phyloP scores from a whole-genome alignment of 2,888 invertebrate genomes.

The Listrodromus nycthemerus region DNA sequence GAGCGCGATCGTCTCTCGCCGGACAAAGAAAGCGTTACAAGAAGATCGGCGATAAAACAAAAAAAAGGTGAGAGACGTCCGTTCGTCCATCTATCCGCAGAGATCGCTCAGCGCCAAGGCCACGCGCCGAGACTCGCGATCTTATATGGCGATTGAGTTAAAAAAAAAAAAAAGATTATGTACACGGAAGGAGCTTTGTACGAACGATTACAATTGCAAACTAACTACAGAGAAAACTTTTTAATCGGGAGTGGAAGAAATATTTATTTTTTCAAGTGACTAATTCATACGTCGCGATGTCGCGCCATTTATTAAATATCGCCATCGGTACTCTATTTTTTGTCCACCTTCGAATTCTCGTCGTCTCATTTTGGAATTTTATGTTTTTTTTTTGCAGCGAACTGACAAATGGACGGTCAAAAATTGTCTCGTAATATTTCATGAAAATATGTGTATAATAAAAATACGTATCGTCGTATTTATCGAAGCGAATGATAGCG shows the following conservation, averaged over 20 bases:
- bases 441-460: background rate
- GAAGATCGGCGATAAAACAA: slow-evolving; percentile 12
- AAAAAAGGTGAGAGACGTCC: slow-evolving; percentile 25
- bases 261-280: background rate
- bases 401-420: background rate
- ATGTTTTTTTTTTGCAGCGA: background rate
- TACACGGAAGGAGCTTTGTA: background rate
- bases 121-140: slow-evolving; percentile 3
- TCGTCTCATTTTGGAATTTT: background rate
- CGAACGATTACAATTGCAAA: background rate
- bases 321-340: no score
- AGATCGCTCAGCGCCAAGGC: slow-evolving; percentile 30
- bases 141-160: background rate
- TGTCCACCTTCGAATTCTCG: background rate
- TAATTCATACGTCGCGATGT: background rate
- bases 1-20: slow-evolving; percentile 36
- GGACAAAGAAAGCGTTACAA: slow-evolving; percentile 30
- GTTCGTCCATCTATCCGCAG: slow-evolving; percentile 6
- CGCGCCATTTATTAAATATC: background rate
- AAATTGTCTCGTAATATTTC: background rate
- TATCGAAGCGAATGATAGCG: background rate
- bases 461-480: background rate
- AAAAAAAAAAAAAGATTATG: background rate
- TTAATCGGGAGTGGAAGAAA: background rate
- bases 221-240: background rate